A percentile compares a stretch with the other conserved stretches of the same genome.
These are phyloP conservation scores for Papilio helenus DNA, from an alignment of 1,140 invertebrate species.

Conservation along the genomic window DNA sequence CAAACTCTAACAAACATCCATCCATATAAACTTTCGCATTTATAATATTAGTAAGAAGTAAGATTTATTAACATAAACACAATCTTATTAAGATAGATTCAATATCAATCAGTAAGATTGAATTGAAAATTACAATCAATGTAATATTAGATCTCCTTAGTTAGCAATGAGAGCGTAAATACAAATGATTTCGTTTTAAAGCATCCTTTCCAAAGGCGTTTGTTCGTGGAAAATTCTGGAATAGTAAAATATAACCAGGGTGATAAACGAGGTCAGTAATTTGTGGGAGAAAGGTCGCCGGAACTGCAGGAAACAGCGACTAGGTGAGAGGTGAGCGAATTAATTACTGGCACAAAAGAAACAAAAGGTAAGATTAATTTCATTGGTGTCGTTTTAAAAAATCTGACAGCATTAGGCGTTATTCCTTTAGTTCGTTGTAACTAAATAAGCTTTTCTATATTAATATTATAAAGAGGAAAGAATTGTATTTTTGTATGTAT, in stretches of 20 bases:
- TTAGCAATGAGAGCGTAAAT: not conserved
- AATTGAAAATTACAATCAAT: too few relatives aligned
- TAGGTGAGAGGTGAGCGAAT: slow-evolving; percentile 3
- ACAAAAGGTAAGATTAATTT: slow-evolving; percentile 16
- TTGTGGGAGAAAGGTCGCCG: slow-evolving; percentile 27
- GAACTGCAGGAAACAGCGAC: slow-evolving; percentile 11
- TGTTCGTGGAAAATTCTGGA: not conserved
- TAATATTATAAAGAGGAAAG: too few relatives aligned
- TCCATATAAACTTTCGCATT: too few relatives aligned
- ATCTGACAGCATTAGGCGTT: not conserved
- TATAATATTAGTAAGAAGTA: too few relatives aligned
- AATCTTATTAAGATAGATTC: not conserved
- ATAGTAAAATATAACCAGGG: not conserved
- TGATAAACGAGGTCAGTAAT: slow-evolving; percentile 46
- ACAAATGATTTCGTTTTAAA: not conserved
- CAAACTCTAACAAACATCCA: too few relatives aligned
- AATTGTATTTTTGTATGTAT: too few relatives aligned
- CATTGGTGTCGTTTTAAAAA: not conserved
- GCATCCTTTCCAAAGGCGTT: not conserved
- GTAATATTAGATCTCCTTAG: too few relatives aligned
- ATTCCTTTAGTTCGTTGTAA: too few relatives aligned
- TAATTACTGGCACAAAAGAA: slow-evolving; percentile 12
- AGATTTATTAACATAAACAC: not conserved
- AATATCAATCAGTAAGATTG: not conserved
- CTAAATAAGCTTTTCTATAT: too few relatives aligned